phyloP scores from a whole-genome alignment of 2,113 vertebrate species.

The Bolborhynchus lineola region DNA sequence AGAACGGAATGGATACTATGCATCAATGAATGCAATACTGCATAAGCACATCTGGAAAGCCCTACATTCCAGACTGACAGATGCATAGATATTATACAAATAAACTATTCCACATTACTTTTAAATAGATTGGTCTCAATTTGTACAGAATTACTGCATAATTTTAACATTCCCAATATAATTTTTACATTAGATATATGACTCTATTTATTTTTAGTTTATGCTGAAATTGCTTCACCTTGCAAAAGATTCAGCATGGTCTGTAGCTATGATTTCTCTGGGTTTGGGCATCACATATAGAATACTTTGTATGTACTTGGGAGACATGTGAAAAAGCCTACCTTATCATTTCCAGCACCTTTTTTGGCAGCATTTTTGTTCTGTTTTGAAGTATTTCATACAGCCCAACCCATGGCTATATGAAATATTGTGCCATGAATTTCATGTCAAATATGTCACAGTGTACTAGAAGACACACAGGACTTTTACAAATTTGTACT shows the following conservation, averaged over 20 bases:
- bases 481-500: not conserved
- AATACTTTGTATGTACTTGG: not conserved
- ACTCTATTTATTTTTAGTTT: not conserved
- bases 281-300: not conserved
- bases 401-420: not conserved
- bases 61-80: not conserved
- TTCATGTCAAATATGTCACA: not conserved
- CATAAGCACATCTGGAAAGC: not conserved
- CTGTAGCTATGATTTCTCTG: not conserved
- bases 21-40: not conserved
- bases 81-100: not conserved
- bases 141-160: not conserved
- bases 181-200: not conserved
- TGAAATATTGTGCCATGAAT: not conserved
- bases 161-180: not conserved
- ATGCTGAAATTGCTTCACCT: not conserved
- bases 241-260: not conserved
- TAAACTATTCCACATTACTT: not conserved
- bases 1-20: not conserved
- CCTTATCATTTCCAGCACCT: not conserved
- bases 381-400: not conserved
- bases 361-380: not conserved
- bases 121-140: not conserved
- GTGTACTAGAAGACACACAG: not conserved
- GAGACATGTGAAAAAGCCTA: not conserved